Base-by-base conservation (phyloP, 2,797 vertebrate genomes). In the Poecilia velifera region DNA sequence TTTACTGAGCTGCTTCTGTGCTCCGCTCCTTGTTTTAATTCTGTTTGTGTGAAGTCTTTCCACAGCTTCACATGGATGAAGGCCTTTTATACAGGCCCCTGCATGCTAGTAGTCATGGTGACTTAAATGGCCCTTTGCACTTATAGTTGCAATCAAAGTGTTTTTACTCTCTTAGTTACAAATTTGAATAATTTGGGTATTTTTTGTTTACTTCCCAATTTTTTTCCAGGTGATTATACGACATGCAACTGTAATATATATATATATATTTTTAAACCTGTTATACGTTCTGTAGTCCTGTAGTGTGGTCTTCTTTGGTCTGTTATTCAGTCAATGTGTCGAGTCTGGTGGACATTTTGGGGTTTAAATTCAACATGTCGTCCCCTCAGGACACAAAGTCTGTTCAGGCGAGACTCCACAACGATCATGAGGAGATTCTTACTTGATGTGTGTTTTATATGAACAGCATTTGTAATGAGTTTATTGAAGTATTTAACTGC, bases 1-100 rank as follows among this genome's bases (percentile, higher is more conserved):
- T 62, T 49, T 62, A 41, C 28, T 57, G 76, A 72, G 45, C 49
- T 57, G 31, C 14, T 55, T 72, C 47, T 78, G 51, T 18, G 43
- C 55, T 59, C 10, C 53, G 8, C 7, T 68, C 22, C 10, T 47
- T 47, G 68, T 78, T 78, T 62, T 43, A 36, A 18, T 66, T 77
- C 20, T 34, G 36, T 72, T 53, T 55, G 28, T 62, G 12, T 47
- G 28, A 28, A 73, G 55, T 46, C 55, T 73, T 73, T n/a, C 71
- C 16, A 10, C 43, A n/a, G n/a, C 14, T 8, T 71, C 36, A 1
- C 20, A 10, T 59, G 39, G 41, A 9, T 57, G 31, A 39, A 72
- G 31, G 22, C 22, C 59, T 28, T 72, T 72, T 10, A 22, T 22
- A 34, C 16, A 49, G 31, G 28, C n/a, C 12, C 5, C 3, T 31